These are phyloP conservation scores for Bursaphelenchus mucronatus DNA, from an alignment of 1,140 invertebrate genomes.

Conservation along the genomic window DNA sequence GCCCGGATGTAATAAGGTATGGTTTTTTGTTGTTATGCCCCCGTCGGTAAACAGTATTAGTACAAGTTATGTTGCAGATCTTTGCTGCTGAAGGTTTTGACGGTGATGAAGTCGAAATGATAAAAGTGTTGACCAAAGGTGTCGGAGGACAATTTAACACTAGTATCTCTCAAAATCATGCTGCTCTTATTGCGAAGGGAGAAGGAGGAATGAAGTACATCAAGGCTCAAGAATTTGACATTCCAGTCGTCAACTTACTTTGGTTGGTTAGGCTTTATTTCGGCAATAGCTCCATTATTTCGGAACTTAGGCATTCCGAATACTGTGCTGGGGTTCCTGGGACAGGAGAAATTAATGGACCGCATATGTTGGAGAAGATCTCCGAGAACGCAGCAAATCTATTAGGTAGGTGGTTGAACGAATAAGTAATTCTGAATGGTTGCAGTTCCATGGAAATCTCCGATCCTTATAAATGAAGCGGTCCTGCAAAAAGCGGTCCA, in stretches of 20 bases:
- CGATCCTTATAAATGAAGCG: constrained; percentile 32
- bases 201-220: constrained; percentile 79
- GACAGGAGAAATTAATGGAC: not conserved
- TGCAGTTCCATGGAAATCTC: constrained; percentile 29
- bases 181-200: constrained; percentile 62
- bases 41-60: not conserved
- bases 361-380: constrained; percentile 23
- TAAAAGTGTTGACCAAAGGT: constrained; percentile 28
- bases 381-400: constrained; percentile 31
- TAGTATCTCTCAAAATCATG: constrained; percentile 19
- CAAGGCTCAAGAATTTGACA: constrained; percentile 80
- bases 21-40: not conserved
- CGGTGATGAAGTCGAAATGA: constrained; percentile 8
- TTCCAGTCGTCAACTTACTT: constrained; percentile 79
- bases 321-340: too few species aligned
- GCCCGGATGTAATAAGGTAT: constrained; percentile 15
- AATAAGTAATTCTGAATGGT: too few species aligned
- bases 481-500: constrained; percentile 19
- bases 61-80: constrained; percentile 20
- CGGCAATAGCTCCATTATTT: constrained; percentile 63
- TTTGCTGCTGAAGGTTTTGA: constrained; percentile 28
- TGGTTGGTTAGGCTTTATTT: constrained; percentile 89
- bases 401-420: constrained; percentile 14
- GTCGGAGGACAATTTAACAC: constrained; percentile 29
- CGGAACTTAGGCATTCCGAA: too few species aligned